A percentile compares a stretch with the other conserved stretches of the same genome.
Conservation (phyloP, 2,113 vertebrate species). For the Halichoerus grypus region DNA sequence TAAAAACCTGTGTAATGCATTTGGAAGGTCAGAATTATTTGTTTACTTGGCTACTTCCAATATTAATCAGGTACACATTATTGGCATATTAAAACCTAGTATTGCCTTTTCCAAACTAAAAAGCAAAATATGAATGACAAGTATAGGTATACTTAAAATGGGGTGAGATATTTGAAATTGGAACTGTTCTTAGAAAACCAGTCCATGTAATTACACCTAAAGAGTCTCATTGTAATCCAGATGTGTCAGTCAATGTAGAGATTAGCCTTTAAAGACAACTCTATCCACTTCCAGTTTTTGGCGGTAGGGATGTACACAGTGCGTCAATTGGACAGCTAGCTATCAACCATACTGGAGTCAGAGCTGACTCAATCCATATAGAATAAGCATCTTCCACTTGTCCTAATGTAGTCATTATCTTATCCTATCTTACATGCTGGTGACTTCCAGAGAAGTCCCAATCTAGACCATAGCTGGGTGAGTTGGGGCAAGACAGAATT, state of each 20-base stretch:
- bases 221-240: not conserved
- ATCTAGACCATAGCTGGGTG: not conserved
- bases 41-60: constrained; percentile 21
- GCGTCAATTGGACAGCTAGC: too few species aligned
- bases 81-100: not conserved
- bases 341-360: not conserved
- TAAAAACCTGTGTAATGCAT: not conserved
- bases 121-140: not conserved
- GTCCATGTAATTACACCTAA: not conserved
- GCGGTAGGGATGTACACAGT: not conserved
- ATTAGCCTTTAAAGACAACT: not conserved
- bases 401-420: not conserved
- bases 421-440: not conserved
- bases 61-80: not conserved
- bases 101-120: constrained; percentile 27
- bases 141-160: not conserved
- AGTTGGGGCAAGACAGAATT: not conserved
- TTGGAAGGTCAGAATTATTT: constrained; percentile 10
- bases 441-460: not conserved
- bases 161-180: constrained; percentile 17
- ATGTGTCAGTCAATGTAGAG: not conserved
- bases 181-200: not conserved
- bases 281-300: not conserved
- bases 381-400: not conserved
- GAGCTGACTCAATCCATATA: not conserved